A percentile compares a stretch with the other conserved stretches of the same genome.
These are phyloP conservation scores for Apolygus lucorum DNA, from an alignment of 1,140 invertebrate genomes.

Conservation along the genomic window DNA sequence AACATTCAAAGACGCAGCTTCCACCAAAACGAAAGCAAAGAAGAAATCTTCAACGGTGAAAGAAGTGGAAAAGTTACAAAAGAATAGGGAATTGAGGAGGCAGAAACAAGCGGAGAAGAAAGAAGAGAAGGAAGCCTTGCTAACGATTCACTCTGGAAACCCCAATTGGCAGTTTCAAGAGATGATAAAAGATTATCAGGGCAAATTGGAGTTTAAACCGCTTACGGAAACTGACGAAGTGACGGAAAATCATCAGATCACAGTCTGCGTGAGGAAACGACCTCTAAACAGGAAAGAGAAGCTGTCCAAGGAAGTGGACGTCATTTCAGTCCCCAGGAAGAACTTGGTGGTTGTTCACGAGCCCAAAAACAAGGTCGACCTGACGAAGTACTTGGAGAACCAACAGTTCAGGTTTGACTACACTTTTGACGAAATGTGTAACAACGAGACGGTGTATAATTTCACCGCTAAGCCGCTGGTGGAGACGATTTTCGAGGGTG, in stretches of 20 bases:
- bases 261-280: slow-evolving; percentile 93
- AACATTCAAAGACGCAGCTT: background rate
- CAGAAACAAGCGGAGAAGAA: slow-evolving; percentile 86
- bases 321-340: slow-evolving; percentile 91
- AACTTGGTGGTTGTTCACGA: slow-evolving; percentile 95
- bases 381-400: slow-evolving; percentile 98
- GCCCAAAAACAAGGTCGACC: slow-evolving; percentile 94
- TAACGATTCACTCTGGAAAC: slow-evolving; percentile 88
- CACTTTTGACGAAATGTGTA: slow-evolving; percentile 92
- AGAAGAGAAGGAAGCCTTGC: slow-evolving; percentile 78
- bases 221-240: slow-evolving; percentile 67
- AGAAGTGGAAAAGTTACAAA: slow-evolving; percentile 91
- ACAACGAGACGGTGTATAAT: slow-evolving; percentile 95
- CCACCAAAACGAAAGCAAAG: too few species aligned
- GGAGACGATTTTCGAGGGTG: slow-evolving; percentile 88
- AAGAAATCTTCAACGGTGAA: slow-evolving; percentile 81
- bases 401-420: slow-evolving; percentile 98
- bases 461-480: slow-evolving; percentile 87
- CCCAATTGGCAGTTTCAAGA: slow-evolving; percentile 95
- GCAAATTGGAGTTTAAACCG: slow-evolving; percentile 79
- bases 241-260: slow-evolving; percentile 94
- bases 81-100: slow-evolving; percentile 90
- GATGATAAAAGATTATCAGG: slow-evolving; percentile 94
- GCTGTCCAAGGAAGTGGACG: slow-evolving; percentile 76
- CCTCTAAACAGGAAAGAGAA: slow-evolving; percentile 83